Conservation (phyloP, 2,888 invertebrate genomes). For the Eristalis tenax region DNA sequence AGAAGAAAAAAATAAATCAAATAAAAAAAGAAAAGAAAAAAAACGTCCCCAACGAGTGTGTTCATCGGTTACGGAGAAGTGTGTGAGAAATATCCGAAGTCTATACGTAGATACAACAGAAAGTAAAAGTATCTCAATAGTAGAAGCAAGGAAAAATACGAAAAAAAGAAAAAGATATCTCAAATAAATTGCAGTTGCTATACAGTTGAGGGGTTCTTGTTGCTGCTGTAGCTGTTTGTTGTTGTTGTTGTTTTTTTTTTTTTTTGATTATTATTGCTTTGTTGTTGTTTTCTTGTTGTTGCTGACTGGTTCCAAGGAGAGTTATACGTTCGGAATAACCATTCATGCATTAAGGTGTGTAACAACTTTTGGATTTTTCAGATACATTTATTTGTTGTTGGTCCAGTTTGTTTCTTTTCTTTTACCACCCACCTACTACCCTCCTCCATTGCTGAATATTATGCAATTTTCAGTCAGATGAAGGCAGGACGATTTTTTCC, state of each 20-base stretch:
- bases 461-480: slow-evolving; percentile 24
- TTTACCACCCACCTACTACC: not conserved
- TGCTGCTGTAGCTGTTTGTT: slow-evolving; percentile 25
- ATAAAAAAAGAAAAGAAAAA: slow-evolving; percentile 17
- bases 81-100: slow-evolving; percentile 39
- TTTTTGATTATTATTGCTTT: not conserved
- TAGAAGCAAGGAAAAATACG: slow-evolving; percentile 17
- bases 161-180: slow-evolving; percentile 17
- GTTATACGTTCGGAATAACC: slow-evolving; percentile 69
- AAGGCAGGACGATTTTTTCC: not conserved
- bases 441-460: slow-evolving; percentile 2
- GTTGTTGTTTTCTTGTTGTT: slow-evolving; percentile 19
- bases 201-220: slow-evolving; percentile 60
- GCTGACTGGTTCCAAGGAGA: slow-evolving; percentile 64
- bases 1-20: not conserved
- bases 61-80: slow-evolving; percentile 53
- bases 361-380: slow-evolving; percentile 42
- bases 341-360: slow-evolving; percentile 72
- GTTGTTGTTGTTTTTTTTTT: no score
- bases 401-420: slow-evolving; percentile 4
- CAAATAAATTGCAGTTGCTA: slow-evolving; percentile 47
- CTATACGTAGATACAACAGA: slow-evolving; percentile 57
- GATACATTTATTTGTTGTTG: slow-evolving; percentile 44
- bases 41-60: slow-evolving; percentile 25
- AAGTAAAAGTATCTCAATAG: slow-evolving; percentile 69